Conservation (phyloP, 2,113 vertebrate genomes). For the Coptodon bakossiorum region DNA sequence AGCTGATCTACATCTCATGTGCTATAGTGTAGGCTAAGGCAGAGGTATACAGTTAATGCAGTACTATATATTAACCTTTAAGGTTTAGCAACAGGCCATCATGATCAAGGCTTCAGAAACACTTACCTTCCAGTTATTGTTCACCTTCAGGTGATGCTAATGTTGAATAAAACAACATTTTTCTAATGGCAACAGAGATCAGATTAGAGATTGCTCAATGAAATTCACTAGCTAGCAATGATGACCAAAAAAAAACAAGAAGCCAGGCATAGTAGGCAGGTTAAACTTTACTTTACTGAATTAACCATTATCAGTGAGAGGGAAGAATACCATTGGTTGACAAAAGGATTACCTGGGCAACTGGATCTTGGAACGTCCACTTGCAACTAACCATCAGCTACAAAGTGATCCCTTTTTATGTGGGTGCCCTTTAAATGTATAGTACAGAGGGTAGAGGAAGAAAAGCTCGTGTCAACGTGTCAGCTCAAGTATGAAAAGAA, state of each 20-base stretch:
- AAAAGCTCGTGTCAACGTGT: neutral
- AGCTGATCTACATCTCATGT: neutral
- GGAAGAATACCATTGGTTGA: neutral
- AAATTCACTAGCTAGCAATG: neutral
- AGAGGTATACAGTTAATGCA: neutral
- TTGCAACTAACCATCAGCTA: neutral
- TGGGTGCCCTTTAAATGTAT: neutral
- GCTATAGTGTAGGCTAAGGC: neutral
- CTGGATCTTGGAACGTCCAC: neutral
- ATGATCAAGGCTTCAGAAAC: neutral
- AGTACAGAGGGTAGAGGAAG: accelerated
- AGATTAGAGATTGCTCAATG: neutral
- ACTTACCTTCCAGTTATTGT: neutral
- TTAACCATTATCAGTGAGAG: neutral
- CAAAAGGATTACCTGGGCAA: neutral
- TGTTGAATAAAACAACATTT: neutral
- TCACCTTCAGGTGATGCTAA: neutral
- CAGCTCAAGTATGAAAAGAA: neutral
- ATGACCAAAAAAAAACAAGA: neutral
- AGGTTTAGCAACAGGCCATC: neutral
- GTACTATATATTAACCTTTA: neutral
- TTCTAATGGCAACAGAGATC: neutral
- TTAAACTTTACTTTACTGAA: neutral
- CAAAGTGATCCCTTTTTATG: neutral
- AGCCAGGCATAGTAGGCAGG: neutral